Evolutionary conservation across 1,140 invertebrate genomes (phyloP).

Genomic region (Gerris buenoi): DNA sequence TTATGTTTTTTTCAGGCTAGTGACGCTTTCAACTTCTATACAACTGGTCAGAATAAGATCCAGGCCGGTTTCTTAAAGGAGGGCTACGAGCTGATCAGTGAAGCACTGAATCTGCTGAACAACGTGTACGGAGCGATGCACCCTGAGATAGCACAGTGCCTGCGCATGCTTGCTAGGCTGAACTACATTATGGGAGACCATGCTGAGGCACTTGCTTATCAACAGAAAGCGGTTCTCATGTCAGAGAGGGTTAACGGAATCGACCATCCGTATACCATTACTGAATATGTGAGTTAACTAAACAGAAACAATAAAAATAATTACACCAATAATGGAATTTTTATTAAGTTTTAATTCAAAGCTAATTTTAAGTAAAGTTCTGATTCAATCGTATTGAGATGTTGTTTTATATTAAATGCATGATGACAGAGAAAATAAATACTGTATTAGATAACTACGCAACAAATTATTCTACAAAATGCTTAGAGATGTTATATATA

Average conservation of each 20-base stretch:
- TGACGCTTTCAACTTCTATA: constrained; percentile 96
- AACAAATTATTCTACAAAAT: too few relatives aligned
- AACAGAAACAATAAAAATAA: too few relatives aligned
- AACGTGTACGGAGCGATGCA: constrained; percentile 99
- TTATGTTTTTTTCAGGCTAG: constrained; percentile 47
- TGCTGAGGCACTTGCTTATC: constrained; percentile 80
- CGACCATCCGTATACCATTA: constrained; percentile 94
- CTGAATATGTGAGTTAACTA: constrained; percentile 90
- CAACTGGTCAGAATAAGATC: constrained; percentile 91
- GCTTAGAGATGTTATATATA: too few relatives aligned
- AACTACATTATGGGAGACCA: constrained; percentile 97
- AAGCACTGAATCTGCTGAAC: constrained; percentile 89
- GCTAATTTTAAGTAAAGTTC: too few relatives aligned
- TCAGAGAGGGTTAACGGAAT: constrained; percentile 94
- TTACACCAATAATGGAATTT: too few relatives aligned
- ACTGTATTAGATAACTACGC: too few relatives aligned
- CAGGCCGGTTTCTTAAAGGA: constrained; percentile 89
- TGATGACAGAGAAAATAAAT: too few relatives aligned
- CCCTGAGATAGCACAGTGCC: constrained; percentile 89
- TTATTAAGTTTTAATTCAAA: too few relatives aligned
- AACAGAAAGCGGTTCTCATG: constrained; percentile 96
- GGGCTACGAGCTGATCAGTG: constrained; percentile 89
- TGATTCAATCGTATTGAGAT: too few relatives aligned
- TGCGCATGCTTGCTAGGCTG: constrained; percentile 83
- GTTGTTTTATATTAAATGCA: too few relatives aligned